Evolutionary conservation across 2,888 invertebrate species (phyloP), one percentile per base, ranked within the genome.

Genomic region (Agrenia bidenticulata): DNA sequence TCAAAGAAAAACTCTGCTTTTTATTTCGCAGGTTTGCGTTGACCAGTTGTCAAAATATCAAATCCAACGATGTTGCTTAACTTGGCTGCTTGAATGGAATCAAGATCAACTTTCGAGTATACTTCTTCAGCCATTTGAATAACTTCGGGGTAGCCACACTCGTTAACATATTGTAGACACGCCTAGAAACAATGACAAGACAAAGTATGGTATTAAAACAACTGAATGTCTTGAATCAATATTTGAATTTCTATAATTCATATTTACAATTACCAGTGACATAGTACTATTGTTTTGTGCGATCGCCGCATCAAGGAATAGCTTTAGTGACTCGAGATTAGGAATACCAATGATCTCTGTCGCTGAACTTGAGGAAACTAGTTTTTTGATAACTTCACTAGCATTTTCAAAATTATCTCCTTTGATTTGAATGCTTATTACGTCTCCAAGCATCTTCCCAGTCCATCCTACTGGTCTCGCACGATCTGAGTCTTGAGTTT

Each of bases 401-500:
- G 85, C 84, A 71, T 84, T 83, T 2, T 84, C 81, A 69, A 85
- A 84, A 64, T 84, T 80, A 23, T 81, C 79, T 41, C 80, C 82
- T 64, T 81, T 80, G 15, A 84, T 66, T 27, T 81, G 79, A 1
- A 87, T 74, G 0, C 80, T 79, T 67, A 87, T 79, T 42, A 88
- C 81, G 75, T 86, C 83, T 2, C 86, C 86, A 54, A 88, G 78
- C 81, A 87, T 83, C 65, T 82, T 81, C 1, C 86, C 88, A 9
- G 85, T 84, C 80, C 87, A 85, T 41, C 82, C 84, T 66, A 70
- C 76, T 58, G 63, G 23, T 50, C 60, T 67, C 4, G n/a, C 55
- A 23, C 68, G 66, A 5, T 74, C 74, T 26, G 55, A 64, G 24
- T 75, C 75, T 58, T 76, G 76, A 24, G 83, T 83, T 64, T 84